phyloP scores from a whole-genome alignment of 2,113 vertebrate species.

The Siphamia tubifer region DNA sequence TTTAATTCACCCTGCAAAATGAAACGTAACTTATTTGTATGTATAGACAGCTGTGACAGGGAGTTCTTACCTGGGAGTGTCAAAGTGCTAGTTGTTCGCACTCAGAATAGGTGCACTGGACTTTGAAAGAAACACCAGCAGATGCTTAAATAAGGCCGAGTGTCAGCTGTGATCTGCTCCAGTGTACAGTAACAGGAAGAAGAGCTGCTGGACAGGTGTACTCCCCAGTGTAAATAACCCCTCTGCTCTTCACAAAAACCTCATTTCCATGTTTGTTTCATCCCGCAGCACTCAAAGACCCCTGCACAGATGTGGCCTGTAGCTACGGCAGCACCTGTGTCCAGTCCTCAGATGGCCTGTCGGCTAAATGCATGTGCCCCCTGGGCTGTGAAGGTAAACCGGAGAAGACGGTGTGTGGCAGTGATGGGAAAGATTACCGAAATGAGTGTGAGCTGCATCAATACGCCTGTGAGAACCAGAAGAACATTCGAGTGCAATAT shows the following conservation, averaged over 20 bases:
- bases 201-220: constrained; percentile 10
- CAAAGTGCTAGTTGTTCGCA: constrained; percentile 61
- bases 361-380: constrained; percentile 89
- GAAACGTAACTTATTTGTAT: constrained; percentile 64
- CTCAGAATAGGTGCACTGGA: constrained; percentile 33
- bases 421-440: constrained; percentile 89
- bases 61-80: constrained; percentile 45
- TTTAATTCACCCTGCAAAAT: constrained; percentile 54
- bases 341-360: constrained; percentile 85
- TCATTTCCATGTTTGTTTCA: not conserved
- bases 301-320: constrained; percentile 88
- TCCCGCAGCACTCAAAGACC: constrained; percentile 87
- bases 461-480: constrained; percentile 87
- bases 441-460: constrained; percentile 88
- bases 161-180: constrained; percentile 45
- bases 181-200: constrained; percentile 17
- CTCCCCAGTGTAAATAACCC: not conserved
- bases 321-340: constrained; percentile 93
- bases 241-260: constrained; percentile 6
- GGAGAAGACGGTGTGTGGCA: constrained; percentile 86
- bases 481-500: constrained; percentile 88
- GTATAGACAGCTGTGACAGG: constrained; percentile 59
- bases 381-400: constrained; percentile 76
- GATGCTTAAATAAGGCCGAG: constrained; percentile 32
- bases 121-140: constrained; percentile 43